Percentiles rank a stretch among this genome's conserved stretches.
Evolutionary conservation across 2,113 vertebrate genomes (phyloP).

Genomic region (Laticauda colubrina): DNA sequence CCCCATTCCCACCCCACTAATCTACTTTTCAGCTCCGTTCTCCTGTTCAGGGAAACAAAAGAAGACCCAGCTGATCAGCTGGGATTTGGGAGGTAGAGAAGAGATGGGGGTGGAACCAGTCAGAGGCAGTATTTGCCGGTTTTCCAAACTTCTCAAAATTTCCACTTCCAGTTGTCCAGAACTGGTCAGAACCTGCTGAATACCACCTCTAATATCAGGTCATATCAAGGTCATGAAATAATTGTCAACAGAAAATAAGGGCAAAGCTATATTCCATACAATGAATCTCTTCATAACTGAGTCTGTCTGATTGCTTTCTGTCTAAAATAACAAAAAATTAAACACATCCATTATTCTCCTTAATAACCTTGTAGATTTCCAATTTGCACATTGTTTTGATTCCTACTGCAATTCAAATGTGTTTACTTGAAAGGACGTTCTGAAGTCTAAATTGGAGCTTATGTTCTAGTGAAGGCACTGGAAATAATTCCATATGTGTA

Average conservation of each 20-base stretch:
- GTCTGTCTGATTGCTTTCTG: not conserved
- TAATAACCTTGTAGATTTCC: not conserved
- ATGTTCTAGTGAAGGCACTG: not conserved
- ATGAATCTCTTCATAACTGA: not conserved
- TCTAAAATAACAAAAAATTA: not conserved
- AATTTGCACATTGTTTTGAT: not conserved
- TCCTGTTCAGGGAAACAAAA: too few species aligned
- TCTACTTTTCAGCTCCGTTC: too few species aligned
- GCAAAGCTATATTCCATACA: not conserved
- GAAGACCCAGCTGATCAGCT: too few species aligned
- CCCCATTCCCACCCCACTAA: too few species aligned
- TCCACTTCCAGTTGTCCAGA: too few species aligned
- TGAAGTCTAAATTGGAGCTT: not conserved
- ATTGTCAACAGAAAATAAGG: not conserved
- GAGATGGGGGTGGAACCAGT: too few species aligned
- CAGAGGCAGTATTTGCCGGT: too few species aligned
- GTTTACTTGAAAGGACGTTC: not conserved
- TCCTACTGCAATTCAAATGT: not conserved
- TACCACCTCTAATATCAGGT: not conserved
- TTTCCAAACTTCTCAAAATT: too few species aligned
- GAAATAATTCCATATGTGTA: not conserved
- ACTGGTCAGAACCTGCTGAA: too few species aligned
- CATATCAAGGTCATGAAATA: not conserved
- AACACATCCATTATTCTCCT: not conserved
- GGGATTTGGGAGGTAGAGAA: too few species aligned